Evolutionary conservation across 2,888 invertebrate species (phyloP), one percentile per base, ranked within the genome.

Genomic region (Homarus gammarus): DNA sequence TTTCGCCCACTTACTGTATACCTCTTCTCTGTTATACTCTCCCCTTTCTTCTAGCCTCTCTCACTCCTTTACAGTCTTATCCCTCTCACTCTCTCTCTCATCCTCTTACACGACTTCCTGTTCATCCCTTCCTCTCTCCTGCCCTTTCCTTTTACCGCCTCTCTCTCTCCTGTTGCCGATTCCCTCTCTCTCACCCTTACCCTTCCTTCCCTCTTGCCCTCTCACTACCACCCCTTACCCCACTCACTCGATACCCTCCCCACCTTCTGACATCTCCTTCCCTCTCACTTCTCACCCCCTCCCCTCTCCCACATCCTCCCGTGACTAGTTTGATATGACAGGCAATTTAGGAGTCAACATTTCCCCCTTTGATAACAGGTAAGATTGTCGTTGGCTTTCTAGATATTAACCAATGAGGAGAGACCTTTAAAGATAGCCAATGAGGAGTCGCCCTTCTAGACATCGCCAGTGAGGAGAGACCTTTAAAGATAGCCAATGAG

Each of bases 1-100:
- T 68, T 68, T 68, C 12, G 82, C 27, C 68, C 10, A 68, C n/a
- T n/a, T 40, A 68, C 68, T 64, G 27, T 27, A 68, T 38, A 8
- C 22, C 68, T 82, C 78, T 27, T 27, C 18, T 18, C 31, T 18
- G 18, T 18, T 33, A 2, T 49, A 40, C 51, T 3, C 18, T 33
- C 3, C 56, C 33, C 78, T 78, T 18, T 31, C 33, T 68, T 31
- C 5, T 36, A 40, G 6, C 31, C 77, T 49, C 44, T 31, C 51
- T 77, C 27, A 15, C 77, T 49, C 31, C 31, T 18, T 49, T 49
- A 22, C 77, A 49, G 49, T 77, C 77, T 77, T 77, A 49, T 77
- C 77, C 49, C 77, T 77, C 77, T 77, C 77, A 49, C 77, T 77
- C 77, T 77, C 77, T 77, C 77, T 77, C 77, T 77, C 77, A 49